Conservation (phyloP, 1,140 invertebrate species). For the Epicauta chinensis region DNA sequence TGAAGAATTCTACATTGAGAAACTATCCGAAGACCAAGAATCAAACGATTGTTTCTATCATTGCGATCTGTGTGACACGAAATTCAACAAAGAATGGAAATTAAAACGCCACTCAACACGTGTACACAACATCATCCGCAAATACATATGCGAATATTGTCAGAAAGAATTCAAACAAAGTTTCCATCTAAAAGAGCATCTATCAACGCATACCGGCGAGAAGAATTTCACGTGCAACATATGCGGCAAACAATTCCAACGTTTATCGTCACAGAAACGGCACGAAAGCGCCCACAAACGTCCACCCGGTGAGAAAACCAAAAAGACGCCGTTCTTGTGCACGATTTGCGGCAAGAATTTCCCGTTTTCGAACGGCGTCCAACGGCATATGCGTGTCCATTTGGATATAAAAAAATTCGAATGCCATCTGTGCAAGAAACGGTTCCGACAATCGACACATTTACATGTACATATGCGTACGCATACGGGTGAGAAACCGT, state of each 20-base stretch:
- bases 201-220: constrained; percentile 36
- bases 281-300: constrained; percentile 28
- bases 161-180: constrained; percentile 63
- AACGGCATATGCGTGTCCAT: constrained; percentile 46
- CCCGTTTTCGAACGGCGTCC: constrained; percentile 43
- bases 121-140: constrained; percentile 51
- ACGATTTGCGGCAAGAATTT: constrained; percentile 38
- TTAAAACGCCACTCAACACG: constrained; percentile 66
- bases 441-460: constrained; percentile 43
- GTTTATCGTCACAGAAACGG: constrained; percentile 25
- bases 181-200: constrained; percentile 65
- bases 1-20: too few species aligned
- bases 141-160: constrained; percentile 56
- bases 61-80: constrained; percentile 59
- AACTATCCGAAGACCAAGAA: too few species aligned
- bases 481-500: constrained; percentile 61
- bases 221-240: constrained; percentile 33
- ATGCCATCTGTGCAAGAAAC: constrained; percentile 42
- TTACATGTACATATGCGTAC: constrained; percentile 60
- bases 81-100: constrained; percentile 60
- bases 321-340: constrained; percentile 30
- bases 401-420: constrained; percentile 42
- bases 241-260: constrained; percentile 34
- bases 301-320: constrained; percentile 30
- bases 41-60: constrained; percentile 25